Percentiles rank a stretch among this genome's conserved stretches.
Evolutionary conservation across 2,113 vertebrate species (phyloP).

Genomic region (Dicentrarchus labrax): DNA sequence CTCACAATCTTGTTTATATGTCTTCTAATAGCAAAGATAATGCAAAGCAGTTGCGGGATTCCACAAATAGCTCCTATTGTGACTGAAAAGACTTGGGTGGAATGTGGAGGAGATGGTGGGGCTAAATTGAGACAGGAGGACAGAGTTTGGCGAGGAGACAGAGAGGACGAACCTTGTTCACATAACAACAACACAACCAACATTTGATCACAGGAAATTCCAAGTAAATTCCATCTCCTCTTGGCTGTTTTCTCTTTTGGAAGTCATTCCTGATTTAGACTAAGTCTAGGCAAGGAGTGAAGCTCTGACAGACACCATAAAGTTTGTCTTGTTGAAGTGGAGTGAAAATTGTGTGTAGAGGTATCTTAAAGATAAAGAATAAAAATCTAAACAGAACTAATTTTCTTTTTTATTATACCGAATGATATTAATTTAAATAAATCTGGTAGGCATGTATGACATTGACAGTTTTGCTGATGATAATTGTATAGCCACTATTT

Average conservation of each 20-base stretch:
- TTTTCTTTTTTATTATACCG: background rate
- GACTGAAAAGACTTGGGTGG: slow-evolving; percentile 31
- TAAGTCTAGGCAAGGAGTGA: background rate
- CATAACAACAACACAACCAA: slow-evolving; percentile 55
- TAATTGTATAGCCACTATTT: too few relatives aligned
- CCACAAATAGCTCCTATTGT: slow-evolving; percentile 57
- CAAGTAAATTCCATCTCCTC: slow-evolving; percentile 56
- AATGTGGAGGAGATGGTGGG: slow-evolving; percentile 27
- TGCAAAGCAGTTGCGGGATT: slow-evolving; percentile 60
- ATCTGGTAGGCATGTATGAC: background rate
- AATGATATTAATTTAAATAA: background rate
- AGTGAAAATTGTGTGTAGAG: background rate
- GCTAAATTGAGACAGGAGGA: slow-evolving; percentile 30
- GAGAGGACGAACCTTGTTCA: slow-evolving; percentile 45
- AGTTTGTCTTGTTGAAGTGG: background rate
- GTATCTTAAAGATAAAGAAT: background rate
- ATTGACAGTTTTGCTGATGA: too few relatives aligned
- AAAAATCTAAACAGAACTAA: background rate
- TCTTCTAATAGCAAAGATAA: slow-evolving; percentile 66
- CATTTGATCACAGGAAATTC: slow-evolving; percentile 75
- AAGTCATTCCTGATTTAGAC: slow-evolving; percentile 33
- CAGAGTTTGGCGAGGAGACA: slow-evolving; percentile 5
- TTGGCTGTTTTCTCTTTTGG: slow-evolving; percentile 33
- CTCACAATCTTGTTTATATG: slow-evolving; percentile 57
- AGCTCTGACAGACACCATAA: slow-evolving; percentile 11